Evolutionary conservation across 2,888 invertebrate species (phyloP), one percentile per base, ranked within the genome.

Genomic region (Euzetes globulus): DNA sequence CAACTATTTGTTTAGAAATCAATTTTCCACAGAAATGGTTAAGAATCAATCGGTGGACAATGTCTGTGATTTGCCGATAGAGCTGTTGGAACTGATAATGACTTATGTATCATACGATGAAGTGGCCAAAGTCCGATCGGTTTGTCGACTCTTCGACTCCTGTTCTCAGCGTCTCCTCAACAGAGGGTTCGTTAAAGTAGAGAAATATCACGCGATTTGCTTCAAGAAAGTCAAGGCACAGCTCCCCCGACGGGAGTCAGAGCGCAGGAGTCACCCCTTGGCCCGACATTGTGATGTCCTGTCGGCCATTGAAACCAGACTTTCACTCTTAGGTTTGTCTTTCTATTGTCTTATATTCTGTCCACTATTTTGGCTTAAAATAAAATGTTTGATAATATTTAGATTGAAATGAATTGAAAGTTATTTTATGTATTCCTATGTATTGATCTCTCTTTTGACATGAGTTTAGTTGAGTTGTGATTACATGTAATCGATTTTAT

Each of bases 281-380:
- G 89, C 93, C 0, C 86, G 92, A n/a, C 93, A 94, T 83, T 91
- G 90, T 77, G 94, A 94, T 80, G 92, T 94, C 78, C 85, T 95
- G 41, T 90, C 91, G 0, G 92, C 92, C 0, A 89, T 95, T 74
- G 95, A 95, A 83, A 94, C 94, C 0, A 86, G 95, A 29, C 88
- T 95, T 72, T 93, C 93, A 0, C 91, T 95, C 89, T 86, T 95
- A 17, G 90, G 63, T 63, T n/a, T n/a, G 50, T 50, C 19, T 60
- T 60, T 22, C 17, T 27, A 15, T 17, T 19, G 11, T 27, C 27
- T 25, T 6, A 15, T 3, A 17, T 19, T 60, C 3, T 60, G 3
- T 60, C 15, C 7, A 58, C n/a, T 6, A 4, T 17, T 60, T 58
- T 58, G 22, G 6, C 7, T 41, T 13, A 52, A n/a, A n/a, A n/a